Percentiles rank a stretch among this genome's conserved stretches.
These are phyloP conservation scores for Xiphias gladius DNA, from an alignment of 2,113 vertebrate species.

Conservation along the genomic window DNA sequence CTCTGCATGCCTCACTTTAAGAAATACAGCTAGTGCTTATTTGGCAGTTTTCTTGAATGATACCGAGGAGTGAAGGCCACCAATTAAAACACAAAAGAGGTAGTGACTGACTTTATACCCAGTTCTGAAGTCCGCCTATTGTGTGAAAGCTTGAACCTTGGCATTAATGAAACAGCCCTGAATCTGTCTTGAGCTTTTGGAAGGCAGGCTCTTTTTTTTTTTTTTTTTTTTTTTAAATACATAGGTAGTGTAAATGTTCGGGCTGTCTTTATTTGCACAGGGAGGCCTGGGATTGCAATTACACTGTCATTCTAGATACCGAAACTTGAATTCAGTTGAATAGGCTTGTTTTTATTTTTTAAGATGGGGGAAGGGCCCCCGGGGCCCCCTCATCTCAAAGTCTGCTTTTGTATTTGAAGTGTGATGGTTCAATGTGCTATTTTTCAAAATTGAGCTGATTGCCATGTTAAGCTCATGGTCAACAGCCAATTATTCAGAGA, in stretches of 20 bases:
- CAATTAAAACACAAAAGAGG: conserved; percentile 15
- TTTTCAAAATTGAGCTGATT: conserved; percentile 46
- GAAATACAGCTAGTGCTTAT: conserved; percentile 5
- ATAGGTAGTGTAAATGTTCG: neutral
- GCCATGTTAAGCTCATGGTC: conserved; percentile 59
- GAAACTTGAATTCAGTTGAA: conserved; percentile 43
- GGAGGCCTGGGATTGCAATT: conserved; percentile 5
- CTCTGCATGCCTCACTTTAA: neutral
- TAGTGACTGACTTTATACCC: conserved; percentile 1
- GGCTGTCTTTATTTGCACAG: conserved; percentile 7
- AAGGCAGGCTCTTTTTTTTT: neutral
- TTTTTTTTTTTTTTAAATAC: neutral
- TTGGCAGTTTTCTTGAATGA: conserved; percentile 11
- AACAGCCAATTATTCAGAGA: conserved; percentile 57
- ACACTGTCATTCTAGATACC: neutral
- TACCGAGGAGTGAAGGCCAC: neutral
- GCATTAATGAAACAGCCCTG: conserved; percentile 11
- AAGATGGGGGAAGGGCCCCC: neutral
- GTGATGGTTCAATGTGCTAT: conserved; percentile 58
- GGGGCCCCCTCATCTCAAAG: conserved; percentile 50
- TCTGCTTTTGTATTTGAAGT: conserved; percentile 68
- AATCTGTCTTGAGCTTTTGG: neutral
- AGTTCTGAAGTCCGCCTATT: conserved; percentile 43
- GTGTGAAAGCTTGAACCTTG: conserved; percentile 13
- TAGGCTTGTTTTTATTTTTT: conserved; percentile 49